Conservation (phyloP, 92 coral and sea anemone genomes). For the Palythoa grandis region DNA sequence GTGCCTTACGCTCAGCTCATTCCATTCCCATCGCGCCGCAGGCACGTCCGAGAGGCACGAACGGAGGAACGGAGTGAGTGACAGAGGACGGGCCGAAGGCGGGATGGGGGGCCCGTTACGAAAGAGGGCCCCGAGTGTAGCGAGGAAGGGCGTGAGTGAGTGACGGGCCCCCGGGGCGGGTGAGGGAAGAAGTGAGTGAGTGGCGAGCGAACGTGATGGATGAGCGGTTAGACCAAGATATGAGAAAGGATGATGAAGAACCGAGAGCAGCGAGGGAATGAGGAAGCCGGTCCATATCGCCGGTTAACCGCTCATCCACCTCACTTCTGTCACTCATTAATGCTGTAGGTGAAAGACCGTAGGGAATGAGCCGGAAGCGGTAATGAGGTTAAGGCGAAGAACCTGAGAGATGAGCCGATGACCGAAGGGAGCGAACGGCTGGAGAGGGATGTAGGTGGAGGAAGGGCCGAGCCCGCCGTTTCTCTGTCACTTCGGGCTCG, state of each 20-base stretch:
- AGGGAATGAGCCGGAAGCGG: too few relatives aligned
- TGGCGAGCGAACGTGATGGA: background rate
- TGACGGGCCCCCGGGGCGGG: background rate
- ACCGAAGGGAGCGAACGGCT: too few relatives aligned
- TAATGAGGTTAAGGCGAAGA: too few relatives aligned
- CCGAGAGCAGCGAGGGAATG: slow-evolving; percentile 39
- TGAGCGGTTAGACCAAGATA: slow-evolving; percentile 41
- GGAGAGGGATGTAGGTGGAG: too few relatives aligned
- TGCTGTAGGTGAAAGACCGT: too few relatives aligned
- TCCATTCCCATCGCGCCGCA: too few relatives aligned
- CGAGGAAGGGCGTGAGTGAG: background rate
- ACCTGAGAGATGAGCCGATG: too few relatives aligned
- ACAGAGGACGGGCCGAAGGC: background rate
- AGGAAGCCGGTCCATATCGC: slow-evolving; percentile 16
- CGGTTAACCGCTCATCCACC: background rate
- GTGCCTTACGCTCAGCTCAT: too few relatives aligned
- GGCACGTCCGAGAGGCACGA: too few relatives aligned
- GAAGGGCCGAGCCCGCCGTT: too few relatives aligned
- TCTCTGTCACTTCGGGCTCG: too few relatives aligned
- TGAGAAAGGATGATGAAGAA: slow-evolving; percentile 40
- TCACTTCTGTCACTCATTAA: background rate
- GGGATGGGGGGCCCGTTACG: background rate
- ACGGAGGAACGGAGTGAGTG: background rate
- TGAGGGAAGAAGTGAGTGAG: background rate
- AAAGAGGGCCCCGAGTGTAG: background rate